Evolutionary conservation across 2,797 vertebrate species (phyloP).

Genomic region (Holocentrus rufus): DNA sequence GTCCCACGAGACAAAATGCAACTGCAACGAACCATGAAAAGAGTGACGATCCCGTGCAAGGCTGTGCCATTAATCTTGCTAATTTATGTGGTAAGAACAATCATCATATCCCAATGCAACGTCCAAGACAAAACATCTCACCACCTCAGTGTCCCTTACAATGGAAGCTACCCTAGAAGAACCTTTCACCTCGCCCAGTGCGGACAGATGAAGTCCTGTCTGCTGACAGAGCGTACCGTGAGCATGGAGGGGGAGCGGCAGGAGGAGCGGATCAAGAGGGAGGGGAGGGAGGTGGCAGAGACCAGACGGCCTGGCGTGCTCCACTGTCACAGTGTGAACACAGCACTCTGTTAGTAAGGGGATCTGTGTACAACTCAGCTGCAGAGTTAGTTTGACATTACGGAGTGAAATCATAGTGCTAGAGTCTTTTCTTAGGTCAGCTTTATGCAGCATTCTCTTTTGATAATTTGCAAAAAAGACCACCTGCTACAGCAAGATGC

Average conservation of each 20-base stretch:
- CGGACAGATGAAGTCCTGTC: not conserved
- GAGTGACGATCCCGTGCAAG: constrained; percentile 7
- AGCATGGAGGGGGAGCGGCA: constrained; percentile 60
- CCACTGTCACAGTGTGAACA: constrained; percentile 70
- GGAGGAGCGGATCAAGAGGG: constrained; percentile 70
- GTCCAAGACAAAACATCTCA: constrained; percentile 23
- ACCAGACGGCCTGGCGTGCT: constrained; percentile 68
- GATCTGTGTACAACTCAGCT: constrained; percentile 8
- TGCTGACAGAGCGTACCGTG: constrained; percentile 69
- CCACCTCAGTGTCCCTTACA: constrained; percentile 23
- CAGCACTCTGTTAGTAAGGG: constrained; percentile 55
- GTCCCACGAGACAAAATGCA: constrained; percentile 12
- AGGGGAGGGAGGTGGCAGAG: constrained; percentile 79
- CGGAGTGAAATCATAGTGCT: not conserved
- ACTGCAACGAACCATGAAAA: constrained; percentile 14
- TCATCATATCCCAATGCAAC: not conserved
- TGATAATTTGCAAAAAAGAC: not conserved
- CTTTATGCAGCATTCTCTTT: not conserved
- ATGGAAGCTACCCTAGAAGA: too few species aligned
- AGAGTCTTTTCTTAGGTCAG: not conserved
- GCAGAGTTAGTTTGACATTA: not conserved
- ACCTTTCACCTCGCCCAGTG: constrained; percentile 45
- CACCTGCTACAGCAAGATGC: too few species aligned
- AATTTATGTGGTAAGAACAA: constrained; percentile 5
- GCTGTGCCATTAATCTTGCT: not conserved